A percentile compares a stretch with the other conserved stretches of the same genome.
These are phyloP conservation scores for Maconellicoccus hirsutus DNA, from an alignment of 1,140 invertebrate species.

Conservation along the genomic window DNA sequence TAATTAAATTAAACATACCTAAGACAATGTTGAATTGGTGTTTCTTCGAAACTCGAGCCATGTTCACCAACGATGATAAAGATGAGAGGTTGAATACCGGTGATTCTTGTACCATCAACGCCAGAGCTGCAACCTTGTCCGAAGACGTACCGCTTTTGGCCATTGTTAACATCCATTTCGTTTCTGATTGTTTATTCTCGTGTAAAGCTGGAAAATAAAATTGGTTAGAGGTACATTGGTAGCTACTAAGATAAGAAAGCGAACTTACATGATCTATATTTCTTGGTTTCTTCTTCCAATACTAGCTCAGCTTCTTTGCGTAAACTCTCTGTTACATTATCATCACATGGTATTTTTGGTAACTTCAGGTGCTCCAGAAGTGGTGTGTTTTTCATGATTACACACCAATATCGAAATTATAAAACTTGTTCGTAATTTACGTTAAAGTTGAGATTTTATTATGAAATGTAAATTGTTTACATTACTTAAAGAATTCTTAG, in stretches of 20 bases:
- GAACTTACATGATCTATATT: conserved; percentile 23
- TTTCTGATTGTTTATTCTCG: conserved; percentile 33
- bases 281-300: conserved; percentile 22
- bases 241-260: background rate
- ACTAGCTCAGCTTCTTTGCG: conserved; percentile 26
- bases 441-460: too few species aligned
- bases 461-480: too few species aligned
- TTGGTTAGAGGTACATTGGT: background rate
- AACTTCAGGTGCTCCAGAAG: background rate
- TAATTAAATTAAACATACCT: conserved; percentile 36
- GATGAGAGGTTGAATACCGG: conserved; percentile 64
- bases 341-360: background rate
- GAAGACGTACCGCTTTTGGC: conserved; percentile 63
- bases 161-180: conserved; percentile 66
- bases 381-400: too few species aligned
- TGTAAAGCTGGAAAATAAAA: conserved; percentile 12
- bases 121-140: conserved; percentile 77
- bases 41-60: conserved; percentile 71
- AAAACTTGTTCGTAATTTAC: too few species aligned
- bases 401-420: too few species aligned
- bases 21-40: conserved; percentile 57
- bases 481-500: too few species aligned
- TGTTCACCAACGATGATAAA: conserved; percentile 56
- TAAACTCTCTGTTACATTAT: background rate
- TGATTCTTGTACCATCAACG: conserved; percentile 70